phyloP scores from a whole-genome alignment of 2,113 vertebrate genomes.

The Cricetomys ansorgei region DNA sequence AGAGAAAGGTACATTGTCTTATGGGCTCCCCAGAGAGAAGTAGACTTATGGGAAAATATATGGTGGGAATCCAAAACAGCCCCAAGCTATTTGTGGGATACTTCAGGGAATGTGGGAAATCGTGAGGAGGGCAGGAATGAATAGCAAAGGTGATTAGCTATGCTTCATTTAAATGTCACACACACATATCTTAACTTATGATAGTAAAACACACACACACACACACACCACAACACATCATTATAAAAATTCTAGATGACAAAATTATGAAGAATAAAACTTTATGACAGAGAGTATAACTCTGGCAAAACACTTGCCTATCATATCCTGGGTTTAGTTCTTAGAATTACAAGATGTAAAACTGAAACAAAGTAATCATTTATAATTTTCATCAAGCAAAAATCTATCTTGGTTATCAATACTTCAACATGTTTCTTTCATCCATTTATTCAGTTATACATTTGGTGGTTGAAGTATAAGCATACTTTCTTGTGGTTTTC shows the following conservation, averaged over 20 bases:
- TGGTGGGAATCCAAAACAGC: background rate
- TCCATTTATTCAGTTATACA: slow-evolving; percentile 1
- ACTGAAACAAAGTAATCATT: background rate
- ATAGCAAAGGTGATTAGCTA: background rate
- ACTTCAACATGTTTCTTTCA: background rate
- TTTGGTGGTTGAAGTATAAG: background rate
- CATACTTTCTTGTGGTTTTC: background rate
- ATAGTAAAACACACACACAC: background rate
- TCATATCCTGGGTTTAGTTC: background rate
- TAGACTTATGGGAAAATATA: background rate
- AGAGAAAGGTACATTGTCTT: background rate
- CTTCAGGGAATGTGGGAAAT: background rate
- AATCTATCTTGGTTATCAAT: background rate
- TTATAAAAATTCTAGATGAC: background rate
- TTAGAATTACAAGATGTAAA: background rate
- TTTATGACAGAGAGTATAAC: background rate
- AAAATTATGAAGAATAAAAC: background rate
- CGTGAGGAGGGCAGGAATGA: background rate
- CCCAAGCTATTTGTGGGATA: background rate
- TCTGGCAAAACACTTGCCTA: background rate
- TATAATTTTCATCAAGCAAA: background rate
- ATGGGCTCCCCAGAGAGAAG: background rate
- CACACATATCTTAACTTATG: too few relatives aligned
- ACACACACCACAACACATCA: background rate
- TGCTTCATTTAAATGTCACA: background rate